Evolutionary conservation across 2,888 invertebrate species (phyloP), one percentile per base, ranked within the genome.

Genomic region (Drosophila multiciliata): DNA sequence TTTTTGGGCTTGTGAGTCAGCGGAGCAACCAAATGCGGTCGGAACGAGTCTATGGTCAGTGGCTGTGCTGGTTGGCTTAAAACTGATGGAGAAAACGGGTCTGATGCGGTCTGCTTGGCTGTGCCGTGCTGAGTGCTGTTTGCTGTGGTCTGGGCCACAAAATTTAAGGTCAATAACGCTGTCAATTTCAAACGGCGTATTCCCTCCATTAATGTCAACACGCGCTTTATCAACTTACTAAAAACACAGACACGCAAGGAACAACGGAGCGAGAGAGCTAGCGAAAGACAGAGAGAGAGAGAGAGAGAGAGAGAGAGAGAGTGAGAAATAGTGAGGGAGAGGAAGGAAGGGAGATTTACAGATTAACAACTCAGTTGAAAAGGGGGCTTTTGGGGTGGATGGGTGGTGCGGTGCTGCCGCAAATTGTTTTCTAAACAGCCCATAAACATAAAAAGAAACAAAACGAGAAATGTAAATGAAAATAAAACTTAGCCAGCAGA

Each of bases 381-480:
- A 11, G 33, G 15, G 23, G 8, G 36, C 9, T 29, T 15, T 17
- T 38, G 35, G 23, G 32, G 45, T 54, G 17, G 45, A 15, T 45
- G 45, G 23, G 29, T 48, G 48, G 29, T 32, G 23, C 53, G 67
- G 38, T 60, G 65, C 57, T 66, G 82, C 73, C 66, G 71, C 65
- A 86, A 88, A 85, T 85, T 86, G 85, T 86, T 85, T 85, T 88
- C 86, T 85, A 85, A 85, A 85, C 86, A 85, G 83, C 80, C 87
- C 79, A 85, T 84, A 84, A 84, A 84, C 87, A 85, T 87, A 80
- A 85, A 87, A 83, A 77, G 83, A 83, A 83, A 85, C 88, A 83
- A 85, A 88, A 88, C 83, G 88, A 80, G 88, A 88, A 85, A 85
- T 85, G 88, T 85, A 85, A 85, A 85, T 85, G 85, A 78, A 85